Percentiles rank a stretch among this genome's conserved stretches.
These are phyloP conservation scores for Sanderia malayensis DNA, from an alignment of 30 jellyfish, hydroid and myxozoan species.

Conservation along the genomic window DNA sequence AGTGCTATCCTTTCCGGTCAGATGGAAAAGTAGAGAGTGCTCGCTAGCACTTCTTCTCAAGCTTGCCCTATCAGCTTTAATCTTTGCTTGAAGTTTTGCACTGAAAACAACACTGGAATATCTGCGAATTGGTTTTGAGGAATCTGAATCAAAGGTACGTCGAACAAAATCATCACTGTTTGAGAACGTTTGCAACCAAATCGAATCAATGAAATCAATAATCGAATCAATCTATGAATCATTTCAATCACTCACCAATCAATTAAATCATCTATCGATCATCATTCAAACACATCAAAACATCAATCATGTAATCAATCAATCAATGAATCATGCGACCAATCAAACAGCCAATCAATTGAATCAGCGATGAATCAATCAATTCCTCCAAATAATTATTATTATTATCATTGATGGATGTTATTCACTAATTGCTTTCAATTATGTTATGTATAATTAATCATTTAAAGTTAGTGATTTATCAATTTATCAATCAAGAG, in stretches of 20 bases:
- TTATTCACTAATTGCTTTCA: too few relatives aligned
- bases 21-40: background rate
- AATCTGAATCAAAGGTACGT: slow-evolving; percentile 4
- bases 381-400: too few relatives aligned
- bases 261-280: background rate
- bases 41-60: slow-evolving; percentile 28
- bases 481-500: too few relatives aligned
- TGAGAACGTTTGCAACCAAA: background rate
- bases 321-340: background rate
- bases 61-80: slow-evolving; percentile 1
- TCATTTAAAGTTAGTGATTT: too few relatives aligned
- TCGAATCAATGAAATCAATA: background rate
- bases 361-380: background rate
- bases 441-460: too few relatives aligned
- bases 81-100: slow-evolving; percentile 19
- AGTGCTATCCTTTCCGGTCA: background rate
- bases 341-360: background rate
- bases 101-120: slow-evolving; percentile 26
- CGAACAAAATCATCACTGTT: background rate
- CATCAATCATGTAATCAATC: background rate
- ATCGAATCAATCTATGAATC: background rate
- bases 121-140: slow-evolving; percentile 24
- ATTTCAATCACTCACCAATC: background rate
- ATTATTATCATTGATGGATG: too few relatives aligned
- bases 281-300: background rate